Percentiles rank a stretch among this genome's conserved stretches.
phyloP scores from a whole-genome alignment of 2,113 vertebrate genomes.

The Ginglymostoma cirratum region DNA sequence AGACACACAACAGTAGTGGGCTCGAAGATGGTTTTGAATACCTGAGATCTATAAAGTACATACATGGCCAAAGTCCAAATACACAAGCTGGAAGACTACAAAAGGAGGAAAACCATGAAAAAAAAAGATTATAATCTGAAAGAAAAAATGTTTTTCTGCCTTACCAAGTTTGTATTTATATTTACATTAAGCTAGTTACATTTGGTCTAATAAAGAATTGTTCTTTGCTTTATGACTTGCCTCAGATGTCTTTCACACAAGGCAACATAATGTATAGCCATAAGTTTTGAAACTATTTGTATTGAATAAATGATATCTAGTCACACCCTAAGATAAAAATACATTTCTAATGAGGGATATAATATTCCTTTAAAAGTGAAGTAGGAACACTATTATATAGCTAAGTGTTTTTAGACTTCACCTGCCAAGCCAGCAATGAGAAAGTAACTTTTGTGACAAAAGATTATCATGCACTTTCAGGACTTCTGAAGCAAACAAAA shows the following conservation, averaged over 20 bases:
- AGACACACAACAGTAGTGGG: not conserved
- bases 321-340: slow-evolving; percentile 52
- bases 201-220: not conserved
- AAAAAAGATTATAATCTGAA: not conserved
- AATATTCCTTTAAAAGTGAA: slow-evolving; percentile 47
- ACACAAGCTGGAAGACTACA: not conserved
- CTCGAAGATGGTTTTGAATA: not conserved
- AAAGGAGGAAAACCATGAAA: not conserved
- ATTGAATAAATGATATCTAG: slow-evolving; percentile 53
- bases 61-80: not conserved
- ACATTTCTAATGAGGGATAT: slow-evolving; percentile 54
- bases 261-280: slow-evolving; percentile 42
- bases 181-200: not conserved
- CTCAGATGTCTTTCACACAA: not conserved
- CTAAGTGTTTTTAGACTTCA: slow-evolving; percentile 39
- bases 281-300: slow-evolving; percentile 44
- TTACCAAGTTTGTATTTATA: not conserved
- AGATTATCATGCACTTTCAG: not conserved
- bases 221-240: slow-evolving; percentile 8
- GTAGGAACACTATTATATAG: slow-evolving; percentile 44
- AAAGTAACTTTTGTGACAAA: not conserved
- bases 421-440: not conserved
- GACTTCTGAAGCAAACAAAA: not conserved
- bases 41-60: not conserved
- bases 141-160: not conserved